Evolutionary conservation across 2,888 invertebrate genomes (phyloP).

Genomic region (Ligdia adustata): DNA sequence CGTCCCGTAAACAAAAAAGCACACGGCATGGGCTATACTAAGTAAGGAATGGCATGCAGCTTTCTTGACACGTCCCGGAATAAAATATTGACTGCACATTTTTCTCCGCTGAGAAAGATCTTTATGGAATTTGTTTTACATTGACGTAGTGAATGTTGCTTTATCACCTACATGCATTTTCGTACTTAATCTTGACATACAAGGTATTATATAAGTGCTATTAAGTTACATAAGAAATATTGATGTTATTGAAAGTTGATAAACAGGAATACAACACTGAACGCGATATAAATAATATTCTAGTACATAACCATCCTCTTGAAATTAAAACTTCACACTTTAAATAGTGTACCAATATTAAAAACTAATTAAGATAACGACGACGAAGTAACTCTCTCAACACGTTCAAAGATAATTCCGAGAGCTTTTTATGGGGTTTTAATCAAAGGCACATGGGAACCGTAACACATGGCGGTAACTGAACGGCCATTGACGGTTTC

Average conservation of each 20-base stretch:
- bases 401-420: conserved; percentile 21
- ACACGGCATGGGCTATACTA: conserved; percentile 8
- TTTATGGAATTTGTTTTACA: too few relatives aligned
- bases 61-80: conserved; percentile 19
- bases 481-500: conserved; percentile 18
- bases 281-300: too few relatives aligned
- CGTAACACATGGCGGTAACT: conserved; percentile 25
- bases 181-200: too few relatives aligned
- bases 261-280: too few relatives aligned
- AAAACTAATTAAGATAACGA: conserved; percentile 25
- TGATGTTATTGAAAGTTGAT: too few relatives aligned
- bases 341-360: conserved; percentile 12
- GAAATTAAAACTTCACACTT: conserved; percentile 9
- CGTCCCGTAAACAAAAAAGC: conserved; percentile 11
- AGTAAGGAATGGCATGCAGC: conserved; percentile 20
- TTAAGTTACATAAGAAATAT: too few relatives aligned
- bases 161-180: too few relatives aligned
- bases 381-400: conserved; percentile 22
- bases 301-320: too few relatives aligned
- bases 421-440: conserved; percentile 30
- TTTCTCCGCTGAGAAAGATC: too few relatives aligned
- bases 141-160: too few relatives aligned
- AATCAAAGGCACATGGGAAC: conserved; percentile 35
- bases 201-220: too few relatives aligned
- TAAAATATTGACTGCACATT: conserved; percentile 28